phyloP scores from a whole-genome alignment of 2,113 vertebrate species.

The Phylloscopus trochilus region DNA sequence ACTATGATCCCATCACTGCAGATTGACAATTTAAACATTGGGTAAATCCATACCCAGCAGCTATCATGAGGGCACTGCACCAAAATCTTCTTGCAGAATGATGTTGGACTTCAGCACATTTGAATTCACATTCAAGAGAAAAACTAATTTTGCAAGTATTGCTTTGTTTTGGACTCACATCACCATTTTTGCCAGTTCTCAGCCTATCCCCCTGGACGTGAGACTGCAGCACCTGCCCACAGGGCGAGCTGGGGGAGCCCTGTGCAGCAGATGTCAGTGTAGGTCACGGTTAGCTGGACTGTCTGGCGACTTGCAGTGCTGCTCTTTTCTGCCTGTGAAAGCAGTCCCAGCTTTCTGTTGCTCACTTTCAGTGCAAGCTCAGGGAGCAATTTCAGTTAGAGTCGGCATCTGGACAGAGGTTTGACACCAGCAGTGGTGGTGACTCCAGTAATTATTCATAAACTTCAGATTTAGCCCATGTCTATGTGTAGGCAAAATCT shows the following conservation, averaged over 20 bases:
- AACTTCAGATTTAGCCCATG: neutral
- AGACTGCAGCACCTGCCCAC: neutral
- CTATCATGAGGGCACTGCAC: neutral
- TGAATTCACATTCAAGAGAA: neutral
- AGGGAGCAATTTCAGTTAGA: neutral
- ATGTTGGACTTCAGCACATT: neutral
- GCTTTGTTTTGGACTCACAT: neutral
- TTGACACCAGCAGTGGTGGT: neutral
- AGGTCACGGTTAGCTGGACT: neutral
- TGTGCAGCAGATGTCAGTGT: neutral
- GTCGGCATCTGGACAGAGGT: neutral
- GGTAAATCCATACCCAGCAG: neutral
- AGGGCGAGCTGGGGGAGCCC: neutral
- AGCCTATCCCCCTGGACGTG: rapidly evolving
- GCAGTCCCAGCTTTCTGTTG: neutral
- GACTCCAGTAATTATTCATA: neutral
- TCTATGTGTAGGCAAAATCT: neutral
- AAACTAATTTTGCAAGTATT: neutral
- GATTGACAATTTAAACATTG: neutral
- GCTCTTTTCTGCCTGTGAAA: neutral
- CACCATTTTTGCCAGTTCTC: neutral
- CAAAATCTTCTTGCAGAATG: neutral
- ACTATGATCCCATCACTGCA: neutral
- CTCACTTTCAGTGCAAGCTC: neutral
- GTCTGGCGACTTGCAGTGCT: neutral